A percentile compares a stretch with the other conserved stretches of the same genome.
These are phyloP conservation scores for Aricia artaxerxes DNA, from an alignment of 2,888 invertebrate species.

Conservation along the genomic window DNA sequence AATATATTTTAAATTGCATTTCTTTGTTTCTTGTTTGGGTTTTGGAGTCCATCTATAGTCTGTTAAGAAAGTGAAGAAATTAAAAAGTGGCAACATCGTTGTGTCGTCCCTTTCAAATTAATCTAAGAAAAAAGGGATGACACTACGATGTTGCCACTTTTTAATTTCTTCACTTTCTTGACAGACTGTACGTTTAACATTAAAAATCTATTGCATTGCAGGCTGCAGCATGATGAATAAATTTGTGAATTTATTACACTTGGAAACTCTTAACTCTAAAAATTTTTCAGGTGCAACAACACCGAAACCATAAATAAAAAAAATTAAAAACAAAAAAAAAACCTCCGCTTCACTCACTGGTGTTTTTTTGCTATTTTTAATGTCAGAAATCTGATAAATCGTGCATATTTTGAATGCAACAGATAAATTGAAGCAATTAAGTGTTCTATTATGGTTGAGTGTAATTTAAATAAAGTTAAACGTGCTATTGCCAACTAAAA, in stretches of 20 bases:
- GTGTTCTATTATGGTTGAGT: slow-evolving; percentile 74
- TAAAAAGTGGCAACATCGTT: too few relatives aligned
- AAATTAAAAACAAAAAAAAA: slow-evolving; percentile 72
- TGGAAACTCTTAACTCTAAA: background rate
- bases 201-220: too few relatives aligned
- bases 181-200: too few relatives aligned
- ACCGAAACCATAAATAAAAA: slow-evolving; percentile 45
- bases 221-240: too few relatives aligned
- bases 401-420: slow-evolving; percentile 78
- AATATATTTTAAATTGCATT: too few relatives aligned
- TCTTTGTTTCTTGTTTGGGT: too few relatives aligned
- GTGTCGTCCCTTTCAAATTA: too few relatives aligned
- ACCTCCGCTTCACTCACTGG: slow-evolving; percentile 77
- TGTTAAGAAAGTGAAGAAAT: too few relatives aligned
- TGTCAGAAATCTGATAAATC: slow-evolving; percentile 77
- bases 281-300: background rate
- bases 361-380: slow-evolving; percentile 76
- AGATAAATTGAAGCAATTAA: slow-evolving; percentile 71
- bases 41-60: too few relatives aligned
- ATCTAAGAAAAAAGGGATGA: too few relatives aligned
- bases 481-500: slow-evolving; percentile 77
- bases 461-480: slow-evolving; percentile 64
- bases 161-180: too few relatives aligned
- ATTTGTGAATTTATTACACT: background rate
- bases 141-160: too few relatives aligned